A percentile compares a stretch with the other conserved stretches of the same genome.
Evolutionary conservation across 1,140 invertebrate species (phyloP).

Genomic region (Zaprionus ornatus): DNA sequence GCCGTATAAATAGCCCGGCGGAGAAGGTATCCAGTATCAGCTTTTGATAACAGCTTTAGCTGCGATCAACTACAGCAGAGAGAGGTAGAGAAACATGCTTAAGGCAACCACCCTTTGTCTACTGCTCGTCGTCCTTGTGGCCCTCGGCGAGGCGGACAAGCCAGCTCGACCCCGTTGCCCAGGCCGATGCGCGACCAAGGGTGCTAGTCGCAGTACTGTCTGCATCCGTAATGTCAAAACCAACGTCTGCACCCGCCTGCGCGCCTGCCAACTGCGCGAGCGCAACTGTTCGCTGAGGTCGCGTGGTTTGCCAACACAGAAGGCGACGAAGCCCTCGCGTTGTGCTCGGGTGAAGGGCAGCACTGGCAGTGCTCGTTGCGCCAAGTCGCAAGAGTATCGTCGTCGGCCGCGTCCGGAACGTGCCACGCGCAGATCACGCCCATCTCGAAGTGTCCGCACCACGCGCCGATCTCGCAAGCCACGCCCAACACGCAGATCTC

Average conservation of each 20-base stretch:
- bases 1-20: conserved; percentile 24
- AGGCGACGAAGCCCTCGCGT: neutral
- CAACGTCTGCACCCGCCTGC: conserved; percentile 58
- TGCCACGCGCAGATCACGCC: neutral
- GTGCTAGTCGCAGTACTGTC: conserved; percentile 15
- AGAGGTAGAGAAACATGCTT: conserved; percentile 34
- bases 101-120: conserved; percentile 39
- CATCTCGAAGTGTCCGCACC: neutral
- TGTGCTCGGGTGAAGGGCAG: conserved; percentile 35
- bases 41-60: conserved; percentile 19
- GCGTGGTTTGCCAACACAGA: conserved; percentile 17
- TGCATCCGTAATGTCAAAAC: conserved; percentile 44
- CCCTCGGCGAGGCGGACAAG: conserved; percentile 25
- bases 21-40: conserved; percentile 16
- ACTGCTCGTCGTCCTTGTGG: conserved; percentile 36
- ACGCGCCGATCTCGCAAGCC: neutral
- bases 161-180: neutral
- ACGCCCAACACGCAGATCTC: neutral
- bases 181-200: conserved; percentile 48
- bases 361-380: conserved; percentile 36
- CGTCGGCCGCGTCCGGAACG: neutral
- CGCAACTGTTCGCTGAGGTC: conserved; percentile 48
- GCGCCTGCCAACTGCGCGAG: conserved; percentile 56
- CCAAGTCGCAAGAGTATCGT: neutral
- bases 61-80: conserved; percentile 2